phyloP scores from a whole-genome alignment of 2,797 vertebrate species.

The Poeciliopsis paucimaculata region DNA sequence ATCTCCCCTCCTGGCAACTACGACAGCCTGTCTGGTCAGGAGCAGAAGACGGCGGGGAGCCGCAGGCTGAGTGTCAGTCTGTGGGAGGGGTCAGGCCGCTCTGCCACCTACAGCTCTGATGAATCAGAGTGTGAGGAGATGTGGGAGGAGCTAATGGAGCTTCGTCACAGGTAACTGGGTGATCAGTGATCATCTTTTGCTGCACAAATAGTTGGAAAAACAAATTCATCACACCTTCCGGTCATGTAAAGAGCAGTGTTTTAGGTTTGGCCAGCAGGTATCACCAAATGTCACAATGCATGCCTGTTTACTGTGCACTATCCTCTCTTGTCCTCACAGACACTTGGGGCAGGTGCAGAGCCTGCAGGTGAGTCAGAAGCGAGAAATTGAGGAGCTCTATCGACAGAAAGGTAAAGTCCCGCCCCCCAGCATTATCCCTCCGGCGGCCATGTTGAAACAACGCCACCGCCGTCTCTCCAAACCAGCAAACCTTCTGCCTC shows the following conservation, averaged over 20 bases:
- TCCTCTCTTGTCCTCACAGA: constrained; percentile 70
- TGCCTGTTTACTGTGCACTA: neutral
- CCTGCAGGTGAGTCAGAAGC: constrained; percentile 90
- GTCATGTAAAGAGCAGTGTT: neutral
- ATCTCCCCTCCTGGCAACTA: constrained; percentile 20
- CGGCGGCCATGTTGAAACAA: constrained; percentile 88
- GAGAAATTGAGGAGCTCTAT: constrained; percentile 91
- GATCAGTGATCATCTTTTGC: neutral
- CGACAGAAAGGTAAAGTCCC: constrained; percentile 87
- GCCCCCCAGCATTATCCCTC: constrained; percentile 88
- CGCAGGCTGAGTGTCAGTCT: constrained; percentile 46
- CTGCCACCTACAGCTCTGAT: constrained; percentile 84
- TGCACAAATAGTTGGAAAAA: neutral
- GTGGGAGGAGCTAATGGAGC: constrained; percentile 88
- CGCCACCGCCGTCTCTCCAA: constrained; percentile 91
- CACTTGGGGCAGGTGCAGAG: constrained; percentile 88
- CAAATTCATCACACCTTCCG: neutral
- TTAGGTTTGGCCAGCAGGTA: neutral
- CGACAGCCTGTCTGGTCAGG: constrained; percentile 15
- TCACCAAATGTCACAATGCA: neutral
- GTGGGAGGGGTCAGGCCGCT: constrained; percentile 67
- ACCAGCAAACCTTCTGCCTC: constrained; percentile 81
- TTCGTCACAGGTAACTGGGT: constrained; percentile 85
- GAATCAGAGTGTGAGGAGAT: constrained; percentile 89
- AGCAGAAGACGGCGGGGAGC: constrained; percentile 7